phyloP scores from a whole-genome alignment of 2,888 invertebrate species.

The Leptarthrus brevirostris region DNA sequence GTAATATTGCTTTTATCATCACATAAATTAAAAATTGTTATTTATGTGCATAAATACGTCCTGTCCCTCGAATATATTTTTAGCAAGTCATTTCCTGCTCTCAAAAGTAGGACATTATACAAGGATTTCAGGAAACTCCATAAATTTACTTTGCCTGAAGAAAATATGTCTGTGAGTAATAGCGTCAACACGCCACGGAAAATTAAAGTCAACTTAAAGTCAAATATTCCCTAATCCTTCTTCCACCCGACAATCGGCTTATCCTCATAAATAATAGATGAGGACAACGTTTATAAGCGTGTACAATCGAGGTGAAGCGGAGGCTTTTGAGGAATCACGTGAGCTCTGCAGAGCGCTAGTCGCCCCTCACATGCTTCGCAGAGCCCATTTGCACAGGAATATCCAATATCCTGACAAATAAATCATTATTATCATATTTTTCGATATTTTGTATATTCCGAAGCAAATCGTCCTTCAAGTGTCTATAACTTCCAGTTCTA shows the following conservation, averaged over 20 bases:
- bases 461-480: slow-evolving; percentile 48
- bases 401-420: slow-evolving; percentile 53
- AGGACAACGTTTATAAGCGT: slow-evolving; percentile 51
- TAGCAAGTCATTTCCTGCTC: slow-evolving; percentile 28
- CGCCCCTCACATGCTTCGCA: not conserved
- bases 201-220: slow-evolving; percentile 47
- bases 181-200: slow-evolving; percentile 22
- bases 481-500: slow-evolving; percentile 29
- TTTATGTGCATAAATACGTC: slow-evolving; percentile 28
- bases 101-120: slow-evolving; percentile 12
- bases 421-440: slow-evolving; percentile 55
- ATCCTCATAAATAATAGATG: slow-evolving; percentile 54
- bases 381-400: slow-evolving; percentile 39
- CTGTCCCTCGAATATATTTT: slow-evolving; percentile 9
- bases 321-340: slow-evolving; percentile 44
- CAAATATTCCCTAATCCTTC: slow-evolving; percentile 41
- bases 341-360: slow-evolving; percentile 5
- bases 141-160: slow-evolving; percentile 6
- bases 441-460: not conserved
- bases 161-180: slow-evolving; percentile 19
- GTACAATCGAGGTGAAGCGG: slow-evolving; percentile 39
- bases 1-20: slow-evolving; percentile 25
- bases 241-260: slow-evolving; percentile 46
- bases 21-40: slow-evolving; percentile 46
- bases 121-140: slow-evolving; percentile 24